Evolutionary conservation across 2,113 vertebrate genomes (phyloP).

Genomic region (Bostrychus sinensis): DNA sequence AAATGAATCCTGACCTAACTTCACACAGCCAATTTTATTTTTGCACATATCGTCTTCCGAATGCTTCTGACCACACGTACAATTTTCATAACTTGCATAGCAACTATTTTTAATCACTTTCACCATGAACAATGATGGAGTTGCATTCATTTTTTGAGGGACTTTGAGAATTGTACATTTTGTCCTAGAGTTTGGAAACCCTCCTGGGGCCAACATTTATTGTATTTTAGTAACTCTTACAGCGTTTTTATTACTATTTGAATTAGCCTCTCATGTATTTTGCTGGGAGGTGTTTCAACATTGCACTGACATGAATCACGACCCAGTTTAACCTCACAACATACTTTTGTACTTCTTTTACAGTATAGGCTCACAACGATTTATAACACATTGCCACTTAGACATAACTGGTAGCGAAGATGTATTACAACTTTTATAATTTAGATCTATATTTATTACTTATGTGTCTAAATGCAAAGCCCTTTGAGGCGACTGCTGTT

Average conservation of each 20-base stretch:
- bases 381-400: neutral
- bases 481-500: too few relatives aligned
- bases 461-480: too few relatives aligned
- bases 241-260: neutral
- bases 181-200: neutral
- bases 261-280: neutral
- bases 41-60: too few relatives aligned
- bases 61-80: neutral
- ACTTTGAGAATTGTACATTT: neutral
- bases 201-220: neutral
- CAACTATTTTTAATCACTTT: neutral
- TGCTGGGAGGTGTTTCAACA: neutral
- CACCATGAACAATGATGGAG: neutral
- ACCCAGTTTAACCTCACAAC: slow-evolving; percentile 8
- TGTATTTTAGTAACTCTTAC: neutral
- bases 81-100: neutral
- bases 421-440: neutral
- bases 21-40: neutral
- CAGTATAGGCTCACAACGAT: neutral
- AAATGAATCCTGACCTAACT: too few relatives aligned
- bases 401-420: neutral
- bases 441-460: neutral
- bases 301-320: slow-evolving; percentile 10
- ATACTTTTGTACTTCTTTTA: neutral
- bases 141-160: neutral